These are phyloP conservation scores for Tenebrio molitor DNA, from an alignment of 1,140 invertebrate genomes.

Conservation along the genomic window DNA sequence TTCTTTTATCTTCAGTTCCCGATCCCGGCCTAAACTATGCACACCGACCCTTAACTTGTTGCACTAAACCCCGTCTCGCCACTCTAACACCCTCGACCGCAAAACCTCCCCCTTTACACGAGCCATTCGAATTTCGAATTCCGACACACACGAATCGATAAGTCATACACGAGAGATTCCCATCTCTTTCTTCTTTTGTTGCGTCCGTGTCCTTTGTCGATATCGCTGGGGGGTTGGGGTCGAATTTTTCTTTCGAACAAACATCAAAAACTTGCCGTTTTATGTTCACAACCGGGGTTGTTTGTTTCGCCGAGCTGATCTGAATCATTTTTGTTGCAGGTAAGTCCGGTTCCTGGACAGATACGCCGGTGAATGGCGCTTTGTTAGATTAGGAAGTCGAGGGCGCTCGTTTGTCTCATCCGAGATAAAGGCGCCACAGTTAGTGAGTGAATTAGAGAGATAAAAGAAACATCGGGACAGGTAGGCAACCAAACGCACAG, in stretches of 20 bases:
- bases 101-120: neutral
- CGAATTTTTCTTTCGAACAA: no score
- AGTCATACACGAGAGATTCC: no score
- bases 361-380: conserved; percentile 8
- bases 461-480: no score
- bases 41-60: neutral
- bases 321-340: conserved; percentile 16
- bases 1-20: no score
- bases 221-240: no score
- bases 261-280: no score
- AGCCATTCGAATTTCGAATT: neutral
- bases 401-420: no score
- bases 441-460: no score
- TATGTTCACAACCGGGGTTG: no score
- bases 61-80: neutral
- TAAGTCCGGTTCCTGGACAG: conserved; percentile 16
- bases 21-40: no score
- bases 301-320: neutral
- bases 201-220: neutral
- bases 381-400: conserved; percentile 8
- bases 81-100: neutral
- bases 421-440: neutral
- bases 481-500: no score
- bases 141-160: neutral
- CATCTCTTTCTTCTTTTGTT: neutral